A percentile compares a stretch with the other conserved stretches of the same genome.
Conservation (phyloP, 2,797 vertebrate species). For the Protonibea diacanthus region DNA sequence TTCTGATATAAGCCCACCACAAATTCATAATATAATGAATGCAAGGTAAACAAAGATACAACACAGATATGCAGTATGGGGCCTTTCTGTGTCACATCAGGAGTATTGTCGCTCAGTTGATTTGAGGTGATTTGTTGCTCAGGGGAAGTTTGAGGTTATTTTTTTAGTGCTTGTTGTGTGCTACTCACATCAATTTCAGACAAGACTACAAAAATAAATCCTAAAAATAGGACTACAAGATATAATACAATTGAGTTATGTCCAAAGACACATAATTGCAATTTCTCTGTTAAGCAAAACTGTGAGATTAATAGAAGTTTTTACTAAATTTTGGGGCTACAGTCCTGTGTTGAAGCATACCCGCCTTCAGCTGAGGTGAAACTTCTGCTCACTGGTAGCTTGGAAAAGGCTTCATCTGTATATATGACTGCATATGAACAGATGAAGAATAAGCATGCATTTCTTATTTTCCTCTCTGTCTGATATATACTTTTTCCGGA, state of each 20-base stretch:
- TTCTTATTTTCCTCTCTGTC: conserved; percentile 33
- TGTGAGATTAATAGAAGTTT: background rate
- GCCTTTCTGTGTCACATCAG: background rate
- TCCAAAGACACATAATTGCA: background rate
- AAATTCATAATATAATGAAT: background rate
- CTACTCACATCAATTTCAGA: background rate
- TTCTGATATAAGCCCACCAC: background rate
- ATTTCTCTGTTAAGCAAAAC: background rate
- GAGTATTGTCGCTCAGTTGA: background rate
- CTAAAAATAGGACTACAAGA: background rate
- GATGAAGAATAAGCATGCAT: conserved; percentile 18
- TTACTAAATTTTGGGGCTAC: background rate
- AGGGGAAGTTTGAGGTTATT: background rate
- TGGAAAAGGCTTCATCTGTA: background rate
- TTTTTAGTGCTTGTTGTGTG: background rate
- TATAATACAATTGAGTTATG: background rate
- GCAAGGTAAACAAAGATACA: background rate
- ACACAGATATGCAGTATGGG: background rate
- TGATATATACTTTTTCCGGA: conserved; percentile 27
- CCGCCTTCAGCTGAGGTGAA: conserved; percentile 9
- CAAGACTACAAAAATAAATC: background rate
- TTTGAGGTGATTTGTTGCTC: background rate
- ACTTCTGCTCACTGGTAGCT: conserved; percentile 11
- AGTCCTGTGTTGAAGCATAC: background rate
- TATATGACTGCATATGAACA: background rate